Conservation (phyloP, 2,888 invertebrate species). For the Tromatobia lineatoria region DNA sequence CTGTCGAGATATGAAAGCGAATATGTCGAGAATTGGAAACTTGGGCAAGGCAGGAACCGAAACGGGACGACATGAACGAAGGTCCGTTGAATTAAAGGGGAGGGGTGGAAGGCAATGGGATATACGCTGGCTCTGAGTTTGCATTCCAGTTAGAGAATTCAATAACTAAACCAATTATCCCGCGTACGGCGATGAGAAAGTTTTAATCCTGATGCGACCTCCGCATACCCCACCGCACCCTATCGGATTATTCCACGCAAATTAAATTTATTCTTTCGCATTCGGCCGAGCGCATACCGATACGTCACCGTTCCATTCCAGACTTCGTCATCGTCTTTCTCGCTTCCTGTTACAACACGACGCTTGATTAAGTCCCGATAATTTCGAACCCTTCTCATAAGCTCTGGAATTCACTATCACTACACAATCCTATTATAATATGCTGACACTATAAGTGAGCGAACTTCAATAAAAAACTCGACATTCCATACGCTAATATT, state of each 20-base stretch:
- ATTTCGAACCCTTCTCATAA: neutral
- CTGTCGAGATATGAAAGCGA: conserved; percentile 22
- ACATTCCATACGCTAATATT: too few species aligned
- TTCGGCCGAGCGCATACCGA: conserved; percentile 26
- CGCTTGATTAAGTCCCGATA: conserved; percentile 20
- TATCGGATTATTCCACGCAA: conserved; percentile 60
- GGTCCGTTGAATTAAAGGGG: conserved; percentile 51
- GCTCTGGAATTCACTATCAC: neutral
- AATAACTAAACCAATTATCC: conserved; percentile 83
- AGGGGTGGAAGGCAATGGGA: conserved; percentile 52
- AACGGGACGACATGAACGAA: conserved; percentile 19
- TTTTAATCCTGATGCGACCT: conserved; percentile 75
- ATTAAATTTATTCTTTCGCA: conserved; percentile 75
- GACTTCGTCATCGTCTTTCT: conserved; percentile 41
- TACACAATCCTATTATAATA: neutral
- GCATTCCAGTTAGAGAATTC: conserved; percentile 76
- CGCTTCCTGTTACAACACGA: conserved; percentile 21
- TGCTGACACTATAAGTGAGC: too few species aligned
- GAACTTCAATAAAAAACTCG: too few species aligned
- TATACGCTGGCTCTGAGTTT: conserved; percentile 73
- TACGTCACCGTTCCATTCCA: neutral
- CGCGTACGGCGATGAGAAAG: conserved; percentile 77
- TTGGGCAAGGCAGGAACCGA: conserved; percentile 38
- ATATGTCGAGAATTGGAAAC: conserved; percentile 54
- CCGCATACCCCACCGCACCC: conserved; percentile 57